These are phyloP conservation scores for Ia io DNA, from an alignment of 2,113 vertebrate genomes.

Conservation along the genomic window DNA sequence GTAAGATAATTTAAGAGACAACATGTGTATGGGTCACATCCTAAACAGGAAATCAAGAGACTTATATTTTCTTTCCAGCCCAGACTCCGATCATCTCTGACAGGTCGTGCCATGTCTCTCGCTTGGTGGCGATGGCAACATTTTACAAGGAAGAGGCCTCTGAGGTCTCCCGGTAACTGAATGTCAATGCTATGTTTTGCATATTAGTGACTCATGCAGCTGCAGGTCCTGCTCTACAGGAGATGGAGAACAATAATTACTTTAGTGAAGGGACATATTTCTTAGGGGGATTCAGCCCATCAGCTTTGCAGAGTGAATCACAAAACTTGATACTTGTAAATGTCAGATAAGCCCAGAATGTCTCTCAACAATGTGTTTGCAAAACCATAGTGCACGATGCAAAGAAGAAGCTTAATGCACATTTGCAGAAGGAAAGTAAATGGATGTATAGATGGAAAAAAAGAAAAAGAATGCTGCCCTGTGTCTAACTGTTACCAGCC, in stretches of 20 bases:
- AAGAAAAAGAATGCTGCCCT: neutral
- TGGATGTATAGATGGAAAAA: neutral
- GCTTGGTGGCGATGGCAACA: neutral
- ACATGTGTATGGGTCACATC: conserved; percentile 19
- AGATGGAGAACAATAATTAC: neutral
- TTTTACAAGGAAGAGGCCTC: neutral
- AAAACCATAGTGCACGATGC: neutral
- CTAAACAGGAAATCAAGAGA: conserved; percentile 44
- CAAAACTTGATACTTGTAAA: neutral
- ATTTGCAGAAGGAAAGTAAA: neutral
- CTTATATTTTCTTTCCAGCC: conserved; percentile 31
- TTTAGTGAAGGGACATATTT: neutral
- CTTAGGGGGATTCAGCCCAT: neutral
- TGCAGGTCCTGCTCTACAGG: neutral
- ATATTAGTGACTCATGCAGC: neutral
- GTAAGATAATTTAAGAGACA: conserved; percentile 58
- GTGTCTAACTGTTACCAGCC: neutral
- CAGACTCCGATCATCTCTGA: conserved; percentile 23
- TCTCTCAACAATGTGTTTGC: neutral
- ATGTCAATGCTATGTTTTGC: neutral
- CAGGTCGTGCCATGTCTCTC: neutral
- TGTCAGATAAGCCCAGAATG: neutral
- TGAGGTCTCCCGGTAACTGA: neutral
- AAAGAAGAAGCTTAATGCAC: neutral
- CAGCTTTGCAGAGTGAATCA: neutral